Base-by-base conservation (phyloP, 1,140 invertebrate genomes). In the Heliconius himera region DNA sequence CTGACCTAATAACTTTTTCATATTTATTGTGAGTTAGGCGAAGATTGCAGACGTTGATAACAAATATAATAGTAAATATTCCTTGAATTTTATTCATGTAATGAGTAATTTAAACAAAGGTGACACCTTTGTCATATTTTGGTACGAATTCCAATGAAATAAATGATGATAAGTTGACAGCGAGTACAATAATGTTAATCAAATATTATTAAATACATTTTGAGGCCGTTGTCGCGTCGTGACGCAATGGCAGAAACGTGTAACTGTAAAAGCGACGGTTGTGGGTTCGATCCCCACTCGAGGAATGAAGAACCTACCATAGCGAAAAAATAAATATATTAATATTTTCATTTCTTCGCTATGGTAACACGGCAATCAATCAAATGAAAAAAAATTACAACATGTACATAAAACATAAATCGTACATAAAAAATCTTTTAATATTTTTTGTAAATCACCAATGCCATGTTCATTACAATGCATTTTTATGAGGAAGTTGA, bases 21-120 rank as follows among this genome's bases (percentile, higher is more conserved):
- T 86, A 84, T 80, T 83, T 86, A 83, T 78, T 75, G 56, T 56
- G 66, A 73, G 83, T 88, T 82, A 83, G 82, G 83, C 82, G 78
- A 83, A 86, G 89, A 91, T 91, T 83, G 84, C 85, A 89, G 87
- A 89, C 89, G 29, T 46, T 70, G 88, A 91, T 91, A 90, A 85
- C 79, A 72, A 79, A 51, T 70, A 78, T 83, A 81, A 78, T 78
- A 79, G 8, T 60, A 60, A 22, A 22, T 29, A 70, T 91, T 89
- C 87, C 83, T 83, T 84, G 89, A 87, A 91, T 76, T 86, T 85
- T 80, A 60, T 60, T 60, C 9, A 60, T 60, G 9, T 60, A 60
- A n/a, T 60, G 56, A 60, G 56, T 60, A 60, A 60, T 60, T 22
- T 60, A 22, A 60, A 60, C n/a, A 60, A 22, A 60, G 22, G n/a